Base-by-base conservation (phyloP, 2,888 invertebrate species). In the Synergus laeviventris region DNA sequence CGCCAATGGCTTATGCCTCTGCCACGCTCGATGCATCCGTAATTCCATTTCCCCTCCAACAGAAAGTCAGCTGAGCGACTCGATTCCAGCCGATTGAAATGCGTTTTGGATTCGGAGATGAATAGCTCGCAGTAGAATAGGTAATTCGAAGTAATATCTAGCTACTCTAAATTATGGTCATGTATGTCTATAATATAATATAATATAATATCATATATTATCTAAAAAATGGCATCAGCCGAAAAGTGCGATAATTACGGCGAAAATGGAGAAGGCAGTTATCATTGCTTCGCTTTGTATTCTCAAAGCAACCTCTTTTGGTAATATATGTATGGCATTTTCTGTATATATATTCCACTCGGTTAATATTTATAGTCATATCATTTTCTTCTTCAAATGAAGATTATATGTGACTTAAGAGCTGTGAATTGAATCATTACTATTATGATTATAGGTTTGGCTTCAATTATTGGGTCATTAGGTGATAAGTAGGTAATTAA, bases 21-120 rank as follows among this genome's bases (percentile, higher is more conserved):
- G 82, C 81, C 82, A 84, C 86, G 84, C 85, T 84, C 82, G 84
- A 83, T 85, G 89, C 89, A 87, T 89, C 86, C 85, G 87, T 87
- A 88, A 88, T 88, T 85, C 82, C 81, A 77, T 81, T 81, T 79
- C 76, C 81, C 79, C 76, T 74, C 66, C 75, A 76, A 75, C 74
- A 62, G 76, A 74, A 75, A 80, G 80, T 81, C 81, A 81, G 81
- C 81, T 80, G 81, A 73, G 79, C 39, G 39, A 59, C 16, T 60
- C 62, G 31, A 49, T 49, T 61, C 12, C 49, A 60, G 54, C 38
- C 62, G 61, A 77, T 76, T 64, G 38, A 73, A 18, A 36, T 74
- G 38, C 39, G 45, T 56, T 61, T 49, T 36, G 42, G 54, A 49
- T 73, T 75, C 24, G 59, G 64, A 74, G 79, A 74, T 56, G 61